These are phyloP conservation scores for Meloidogyne chitwoodi DNA, from an alignment of 1,140 invertebrate genomes.

Conservation along the genomic window DNA sequence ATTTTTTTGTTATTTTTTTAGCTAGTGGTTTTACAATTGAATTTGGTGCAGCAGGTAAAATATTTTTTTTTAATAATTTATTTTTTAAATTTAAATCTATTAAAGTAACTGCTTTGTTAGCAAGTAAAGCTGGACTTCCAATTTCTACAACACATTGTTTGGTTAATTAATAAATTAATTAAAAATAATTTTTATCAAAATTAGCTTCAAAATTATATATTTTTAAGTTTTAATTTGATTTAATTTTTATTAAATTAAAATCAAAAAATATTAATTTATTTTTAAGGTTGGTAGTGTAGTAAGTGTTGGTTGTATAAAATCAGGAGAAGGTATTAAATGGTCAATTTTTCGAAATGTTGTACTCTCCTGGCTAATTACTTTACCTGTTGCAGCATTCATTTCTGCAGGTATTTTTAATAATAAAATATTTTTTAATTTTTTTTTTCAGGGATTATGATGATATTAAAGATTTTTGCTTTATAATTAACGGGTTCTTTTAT, in stretches of 20 bases:
- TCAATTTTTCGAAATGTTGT: slow-evolving; percentile 76
- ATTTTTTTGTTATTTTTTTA: too few species aligned
- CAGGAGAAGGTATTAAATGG: slow-evolving; percentile 55
- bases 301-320: slow-evolving; percentile 46
- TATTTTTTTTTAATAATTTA: too few species aligned
- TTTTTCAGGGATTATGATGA: neutral
- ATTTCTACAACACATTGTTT: slow-evolving; percentile 97
- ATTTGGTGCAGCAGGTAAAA: slow-evolving; percentile 57
- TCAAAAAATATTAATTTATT: neutral
- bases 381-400: slow-evolving; percentile 73
- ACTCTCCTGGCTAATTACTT: slow-evolving; percentile 89
- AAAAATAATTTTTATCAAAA: too few species aligned
- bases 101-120: slow-evolving; percentile 80
- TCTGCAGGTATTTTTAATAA: slow-evolving; percentile 16
- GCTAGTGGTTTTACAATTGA: slow-evolving; percentile 64
- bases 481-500: neutral
- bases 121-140: slow-evolving; percentile 88
- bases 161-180: slow-evolving; percentile 64
- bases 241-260: too few species aligned
- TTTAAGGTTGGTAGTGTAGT: slow-evolving; percentile 45
- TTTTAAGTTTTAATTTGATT: neutral
- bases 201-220: neutral
- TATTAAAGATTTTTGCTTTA: neutral
- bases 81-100: too few species aligned
- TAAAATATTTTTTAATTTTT: neutral